Conservation (phyloP, 2,113 vertebrate genomes). For the Actinemys pallida region DNA sequence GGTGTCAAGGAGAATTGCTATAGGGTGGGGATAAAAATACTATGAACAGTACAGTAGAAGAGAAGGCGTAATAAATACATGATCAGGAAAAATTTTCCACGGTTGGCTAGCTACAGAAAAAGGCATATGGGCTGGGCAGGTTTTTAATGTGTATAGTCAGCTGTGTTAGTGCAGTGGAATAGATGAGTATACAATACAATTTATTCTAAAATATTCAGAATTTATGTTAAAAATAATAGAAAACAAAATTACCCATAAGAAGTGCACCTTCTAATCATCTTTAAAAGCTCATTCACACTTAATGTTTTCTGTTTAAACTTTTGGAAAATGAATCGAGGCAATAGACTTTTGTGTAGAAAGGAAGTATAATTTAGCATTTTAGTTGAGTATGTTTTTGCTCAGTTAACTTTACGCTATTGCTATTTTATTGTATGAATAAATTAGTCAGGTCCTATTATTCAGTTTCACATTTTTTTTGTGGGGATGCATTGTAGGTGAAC, state of each 20-base stretch:
- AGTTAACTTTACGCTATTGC: slow-evolving; percentile 65
- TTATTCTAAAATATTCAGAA: slow-evolving; percentile 36
- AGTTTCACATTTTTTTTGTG: slow-evolving; percentile 24
- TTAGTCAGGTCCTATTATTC: slow-evolving; percentile 64
- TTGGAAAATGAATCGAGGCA: background rate
- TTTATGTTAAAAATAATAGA: slow-evolving; percentile 40
- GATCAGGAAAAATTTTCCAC: background rate
- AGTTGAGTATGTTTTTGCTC: slow-evolving; percentile 40
- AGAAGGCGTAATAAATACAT: slow-evolving; percentile 6
- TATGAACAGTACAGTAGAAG: background rate
- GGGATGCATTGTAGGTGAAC: background rate
- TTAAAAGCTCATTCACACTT: slow-evolving; percentile 9
- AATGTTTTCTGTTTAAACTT: slow-evolving; percentile 27
- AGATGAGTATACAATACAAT: background rate
- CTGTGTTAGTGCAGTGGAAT: background rate
- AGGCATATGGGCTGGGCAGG: background rate
- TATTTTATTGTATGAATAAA: slow-evolving; percentile 70
- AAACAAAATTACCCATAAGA: slow-evolving; percentile 23
- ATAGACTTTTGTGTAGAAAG: slow-evolving; percentile 32
- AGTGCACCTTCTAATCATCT: slow-evolving; percentile 48
- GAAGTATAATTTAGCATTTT: slow-evolving; percentile 63
- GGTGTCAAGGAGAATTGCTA: background rate
- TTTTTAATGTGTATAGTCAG: background rate
- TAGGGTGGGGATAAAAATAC: background rate
- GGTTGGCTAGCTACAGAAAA: slow-evolving; percentile 10